A percentile compares a stretch with the other conserved stretches of the same genome.
These are phyloP conservation scores for Nysson spinosus DNA, from an alignment of 2,888 invertebrate species.

Conservation along the genomic window DNA sequence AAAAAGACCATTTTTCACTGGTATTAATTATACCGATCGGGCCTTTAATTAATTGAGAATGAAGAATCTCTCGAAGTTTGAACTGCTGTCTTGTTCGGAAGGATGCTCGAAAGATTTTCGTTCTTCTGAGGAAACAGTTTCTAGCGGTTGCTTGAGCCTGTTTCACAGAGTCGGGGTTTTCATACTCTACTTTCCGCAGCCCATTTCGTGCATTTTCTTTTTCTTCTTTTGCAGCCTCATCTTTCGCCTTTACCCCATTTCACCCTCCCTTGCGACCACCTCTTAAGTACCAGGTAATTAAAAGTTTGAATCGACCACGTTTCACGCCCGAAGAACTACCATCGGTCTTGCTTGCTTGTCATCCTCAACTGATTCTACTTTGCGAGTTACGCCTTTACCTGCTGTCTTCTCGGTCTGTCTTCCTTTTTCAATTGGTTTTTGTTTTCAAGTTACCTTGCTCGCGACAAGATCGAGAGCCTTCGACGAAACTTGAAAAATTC, in stretches of 20 bases:
- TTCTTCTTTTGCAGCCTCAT: background rate
- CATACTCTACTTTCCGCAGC: constrained; percentile 20
- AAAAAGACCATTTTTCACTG: constrained; percentile 24
- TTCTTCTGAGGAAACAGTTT: constrained; percentile 56
- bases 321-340: constrained; percentile 52
- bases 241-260: background rate
- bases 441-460: constrained; percentile 10
- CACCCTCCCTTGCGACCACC: constrained; percentile 29
- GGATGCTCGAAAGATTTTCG: constrained; percentile 52
- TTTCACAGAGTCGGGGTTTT: constrained; percentile 35
- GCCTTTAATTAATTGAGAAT: constrained; percentile 52
- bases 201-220: constrained; percentile 24
- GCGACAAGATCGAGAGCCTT: constrained; percentile 15
- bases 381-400: background rate
- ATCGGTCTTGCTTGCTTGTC: background rate
- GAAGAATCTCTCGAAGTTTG: constrained; percentile 10
- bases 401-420: no score
- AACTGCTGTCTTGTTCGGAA: constrained; percentile 5
- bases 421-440: constrained; percentile 14
- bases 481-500: constrained; percentile 42
- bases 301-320: constrained; percentile 65
- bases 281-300: constrained; percentile 65
- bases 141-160: constrained; percentile 53
- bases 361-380: background rate
- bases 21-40: background rate